Percentiles rank a stretch among this genome's conserved stretches.
Evolutionary conservation across 1,140 invertebrate genomes (phyloP).

Genomic region (Leptinotarsa undecemlineata): DNA sequence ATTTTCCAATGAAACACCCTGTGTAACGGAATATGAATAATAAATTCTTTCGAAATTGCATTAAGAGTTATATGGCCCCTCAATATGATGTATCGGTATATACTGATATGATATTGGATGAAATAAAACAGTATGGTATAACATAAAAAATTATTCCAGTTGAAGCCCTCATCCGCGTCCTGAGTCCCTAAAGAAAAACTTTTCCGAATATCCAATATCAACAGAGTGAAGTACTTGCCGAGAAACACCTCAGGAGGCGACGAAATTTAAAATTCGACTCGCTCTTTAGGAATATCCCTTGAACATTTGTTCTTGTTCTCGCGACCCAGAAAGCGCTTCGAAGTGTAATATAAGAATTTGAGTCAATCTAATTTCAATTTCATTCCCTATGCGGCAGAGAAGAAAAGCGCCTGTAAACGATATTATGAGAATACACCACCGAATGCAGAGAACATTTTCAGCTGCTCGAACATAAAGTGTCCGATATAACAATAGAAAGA

Average conservation of each 20-base stretch:
- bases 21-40: no score
- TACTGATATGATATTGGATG: no score
- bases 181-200: no score
- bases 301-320: conserved; percentile 1
- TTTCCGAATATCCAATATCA: no score
- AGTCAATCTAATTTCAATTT: conserved; percentile 26
- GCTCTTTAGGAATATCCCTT: not conserved
- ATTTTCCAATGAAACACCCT: no score
- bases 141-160: no score
- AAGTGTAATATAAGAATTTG: conserved; percentile 16
- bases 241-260: not conserved
- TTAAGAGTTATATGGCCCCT: no score
- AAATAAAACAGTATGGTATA: no score
- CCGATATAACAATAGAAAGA: conserved; percentile 44
- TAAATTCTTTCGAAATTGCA: no score
- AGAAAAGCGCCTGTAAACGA: conserved; percentile 17
- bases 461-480: conserved; percentile 36
- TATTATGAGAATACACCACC: conserved; percentile 21
- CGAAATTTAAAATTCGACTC: not conserved
- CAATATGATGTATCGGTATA: no score
- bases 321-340: conserved; percentile 3
- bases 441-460: conserved; percentile 25
- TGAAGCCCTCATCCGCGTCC: no score
- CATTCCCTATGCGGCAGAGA: conserved; percentile 24
- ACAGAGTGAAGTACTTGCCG: no score